Conservation (phyloP, 1,140 invertebrate species). For the Drosophila sproati region DNA sequence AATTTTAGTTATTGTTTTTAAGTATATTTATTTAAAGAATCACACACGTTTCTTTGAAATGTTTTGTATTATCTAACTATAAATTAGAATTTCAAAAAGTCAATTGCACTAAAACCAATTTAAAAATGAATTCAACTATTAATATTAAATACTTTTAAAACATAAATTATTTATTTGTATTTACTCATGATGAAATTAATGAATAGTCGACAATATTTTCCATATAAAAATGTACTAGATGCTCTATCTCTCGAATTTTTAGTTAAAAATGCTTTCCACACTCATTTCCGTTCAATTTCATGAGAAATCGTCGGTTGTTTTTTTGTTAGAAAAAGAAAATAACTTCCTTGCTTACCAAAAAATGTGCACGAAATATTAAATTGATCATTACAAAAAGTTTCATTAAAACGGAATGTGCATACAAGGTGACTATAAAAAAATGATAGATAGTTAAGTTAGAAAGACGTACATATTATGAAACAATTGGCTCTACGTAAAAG, state of each 20-base stretch:
- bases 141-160: too few relatives aligned
- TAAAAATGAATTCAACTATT: too few relatives aligned
- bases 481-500: slow-evolving; percentile 45
- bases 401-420: slow-evolving; percentile 34
- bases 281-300: slow-evolving; percentile 23
- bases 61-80: too few relatives aligned
- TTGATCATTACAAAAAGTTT: slow-evolving; percentile 70
- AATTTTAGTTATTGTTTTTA: too few relatives aligned
- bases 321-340: slow-evolving; percentile 1
- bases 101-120: too few relatives aligned
- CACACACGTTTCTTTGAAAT: too few relatives aligned
- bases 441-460: slow-evolving; percentile 37
- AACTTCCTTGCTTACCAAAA: slow-evolving; percentile 7
- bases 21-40: too few relatives aligned
- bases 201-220: too few relatives aligned
- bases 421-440: slow-evolving; percentile 50
- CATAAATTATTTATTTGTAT: too few relatives aligned
- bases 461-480: slow-evolving; percentile 62
- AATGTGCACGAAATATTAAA: slow-evolving; percentile 66
- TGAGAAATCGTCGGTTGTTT: slow-evolving; percentile 8
- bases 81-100: too few relatives aligned
- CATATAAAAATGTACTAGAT: too few relatives aligned
- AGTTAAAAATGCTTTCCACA: not conserved
- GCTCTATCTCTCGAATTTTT: not conserved
- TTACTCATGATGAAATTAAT: too few relatives aligned